Base-by-base conservation (phyloP, 2,888 invertebrate genomes). In the Caenorhabditis uteleia region DNA sequence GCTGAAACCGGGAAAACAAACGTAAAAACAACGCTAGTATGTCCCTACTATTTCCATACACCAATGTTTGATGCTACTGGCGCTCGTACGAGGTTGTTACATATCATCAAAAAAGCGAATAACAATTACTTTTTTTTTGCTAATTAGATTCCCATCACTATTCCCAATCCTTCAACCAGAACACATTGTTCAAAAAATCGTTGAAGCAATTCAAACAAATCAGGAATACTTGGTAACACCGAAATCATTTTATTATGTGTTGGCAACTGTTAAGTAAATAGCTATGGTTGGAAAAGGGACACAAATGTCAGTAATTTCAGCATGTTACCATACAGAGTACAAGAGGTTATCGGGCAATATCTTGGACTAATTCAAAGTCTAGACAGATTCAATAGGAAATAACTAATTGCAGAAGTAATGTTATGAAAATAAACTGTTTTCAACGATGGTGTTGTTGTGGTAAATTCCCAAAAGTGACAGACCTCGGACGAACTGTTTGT, bases 31-130 rank as follows among this genome's bases (percentile, higher is more conserved):
- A 93, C 94, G 1, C 89, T 90, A 33, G 89, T 97, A 71, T 95
- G 94, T 83, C 95, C 97, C 0, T 95, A 90, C 86, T 95, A 92
- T 84, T 93, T 95, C 73, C 91, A 93, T 84, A 97, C 95, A 2
- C 95, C 95, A 77, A 95, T 97, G 95, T 97, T 97, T 84, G 90
- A 91, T 27, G 64, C 43, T 1, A 39, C 46, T 39, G 64, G 45
- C 18, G 56, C 56, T 5, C 20, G 27, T 0, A 56, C 49, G 2
- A 34, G 51, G 47, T 50, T 6, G 14, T 6, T n/a, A 34, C 10
- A 34, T 34, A 12, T 34, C 29, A 29, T 12, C 6, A 29, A 29
- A 29, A 29, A 29, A 29, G 14, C 16, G 16, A 33, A n/a, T 33
- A 16, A 33, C 33, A 33, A 14, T 14, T 33, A 8, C 12, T 29